Evolutionary conservation across 2,113 vertebrate species (phyloP), one percentile per base, ranked within the genome.

Genomic region (Pterocles gutturalis): DNA sequence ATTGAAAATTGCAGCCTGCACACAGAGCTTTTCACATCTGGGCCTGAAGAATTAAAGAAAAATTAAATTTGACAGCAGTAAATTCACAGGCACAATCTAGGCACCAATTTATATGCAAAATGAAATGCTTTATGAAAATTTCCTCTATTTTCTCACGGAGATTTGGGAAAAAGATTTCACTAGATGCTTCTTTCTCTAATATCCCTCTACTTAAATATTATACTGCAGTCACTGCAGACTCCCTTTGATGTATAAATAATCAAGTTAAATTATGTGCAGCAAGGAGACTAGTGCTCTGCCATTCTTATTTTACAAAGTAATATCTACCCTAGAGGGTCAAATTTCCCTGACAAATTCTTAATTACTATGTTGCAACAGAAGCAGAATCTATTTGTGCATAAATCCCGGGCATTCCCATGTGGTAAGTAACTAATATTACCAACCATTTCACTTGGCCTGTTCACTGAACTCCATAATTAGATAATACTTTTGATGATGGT

Each of bases 241-340:
- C 96, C 96, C 99, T 99, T 99, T 99, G 99, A 99, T 99, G 99
- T 99, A 99, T 99, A 99, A 99, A 99, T 99, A 99, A 99, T 99
- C 99, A 99, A 98, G 98, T 98, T 98, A 99, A 99, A 99, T 99
- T 99, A 99, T 99, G 98, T 99, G 99, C 97, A 87, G 98, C 97
- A 98, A 98, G 96, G 98, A 99, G 98, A 98, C 98, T 98, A 97
- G 96, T 98, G 98, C 99, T 98, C 98, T 98, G 98, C 98, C 98
- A 98, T 99, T 99, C 99, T 98, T 99, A 99, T 99, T 99, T 99
- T 99, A 99, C 99, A 99, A 99, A 99, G 99, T 99, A 98, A 99
- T 99, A 99, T 99, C 99, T 99, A 99, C 99, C 99, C 99, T 99
- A 99, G 99, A 99, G 99, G 99, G 99, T 99, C 99, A 99, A 99